Evolutionary conservation across 2,888 invertebrate species (phyloP).

Genomic region (Cryptus armator): DNA sequence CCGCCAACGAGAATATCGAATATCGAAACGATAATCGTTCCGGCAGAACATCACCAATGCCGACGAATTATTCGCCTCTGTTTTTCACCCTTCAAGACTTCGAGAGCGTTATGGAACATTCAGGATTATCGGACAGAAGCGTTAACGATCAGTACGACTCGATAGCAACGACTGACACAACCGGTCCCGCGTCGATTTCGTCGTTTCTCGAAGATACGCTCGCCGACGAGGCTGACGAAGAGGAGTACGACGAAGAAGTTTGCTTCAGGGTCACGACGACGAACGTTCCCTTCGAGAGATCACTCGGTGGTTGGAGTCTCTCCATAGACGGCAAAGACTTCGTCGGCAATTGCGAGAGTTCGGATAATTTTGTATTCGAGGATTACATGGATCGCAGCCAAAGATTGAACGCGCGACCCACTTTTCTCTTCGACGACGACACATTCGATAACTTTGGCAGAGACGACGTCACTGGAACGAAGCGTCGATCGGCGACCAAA

Average conservation of each 20-base stretch:
- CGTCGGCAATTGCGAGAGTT: slow-evolving; percentile 50
- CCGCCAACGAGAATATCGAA: slow-evolving; percentile 1
- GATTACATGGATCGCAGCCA: slow-evolving; percentile 79
- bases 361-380: slow-evolving; percentile 78
- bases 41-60: slow-evolving; percentile 62
- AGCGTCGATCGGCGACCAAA: slow-evolving; percentile 68
- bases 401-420: slow-evolving; percentile 63
- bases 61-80: slow-evolving; percentile 75
- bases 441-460: slow-evolving; percentile 34
- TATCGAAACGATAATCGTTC: slow-evolving; percentile 56
- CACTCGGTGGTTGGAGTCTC: slow-evolving; percentile 73
- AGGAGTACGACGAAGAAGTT: slow-evolving; percentile 69
- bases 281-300: slow-evolving; percentile 80
- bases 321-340: slow-evolving; percentile 63
- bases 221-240: slow-evolving; percentile 60
- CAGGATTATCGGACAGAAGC: slow-evolving; percentile 47
- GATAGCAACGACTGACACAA: slow-evolving; percentile 26
- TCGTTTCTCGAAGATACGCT: slow-evolving; percentile 61
- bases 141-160: slow-evolving; percentile 47
- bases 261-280: slow-evolving; percentile 82
- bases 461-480: slow-evolving; percentile 31
- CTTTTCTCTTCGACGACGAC: slow-evolving; percentile 65
- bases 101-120: slow-evolving; percentile 78
- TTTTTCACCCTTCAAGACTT: slow-evolving; percentile 82
- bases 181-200: slow-evolving; percentile 13